Base-by-base conservation (phyloP, 2,888 invertebrate genomes). In the Carcina quercana region DNA sequence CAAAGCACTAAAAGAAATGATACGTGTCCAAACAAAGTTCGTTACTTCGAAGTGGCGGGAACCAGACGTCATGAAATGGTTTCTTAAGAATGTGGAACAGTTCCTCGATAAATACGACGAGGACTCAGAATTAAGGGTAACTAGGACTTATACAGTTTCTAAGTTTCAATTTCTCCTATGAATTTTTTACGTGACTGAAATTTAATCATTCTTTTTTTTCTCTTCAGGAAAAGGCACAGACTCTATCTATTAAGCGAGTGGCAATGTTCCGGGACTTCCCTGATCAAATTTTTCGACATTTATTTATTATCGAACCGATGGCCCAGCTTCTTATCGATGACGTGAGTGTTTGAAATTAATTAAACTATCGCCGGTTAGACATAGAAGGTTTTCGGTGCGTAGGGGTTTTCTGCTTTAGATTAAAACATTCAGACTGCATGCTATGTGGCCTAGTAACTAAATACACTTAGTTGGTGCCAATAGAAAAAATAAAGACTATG, bases 21-120 rank as follows among this genome's bases (percentile, higher is more conserved):
- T 59, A 11, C 14, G 29, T 2, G 33, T 72, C 3, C 65, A 72
- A 34, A 53, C 58, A 0, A 58, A 54, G 25, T 44, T 73, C 32
- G 46, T 52, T 0, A 50, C 40, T 30, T 35, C 55, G 1, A 60
- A 55, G 2, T 73, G 67, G 64, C 53, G 62, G 5, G 69, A 72
- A 32, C 53, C 57, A 0, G 20, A 22, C 0, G 66, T 71, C 0
- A 27, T 59, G 35, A 43, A 43, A 0, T 75, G 75, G 75, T 36
- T 73, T 3, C 3, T 43, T 0, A 38, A 28, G 3, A 69, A 60
- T 26, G 52, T 45, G 0, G 32, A 26, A 0, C 45, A 43, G 3
- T 15, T 69, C 1, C 38, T 47, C 0, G 25, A 46, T 0, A 32
- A 35, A 1, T 65, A 50, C 15, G 35, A 55, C 5, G 31, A 10